Conservation (phyloP, 2,888 invertebrate species). For the Dorcus hopei region DNA sequence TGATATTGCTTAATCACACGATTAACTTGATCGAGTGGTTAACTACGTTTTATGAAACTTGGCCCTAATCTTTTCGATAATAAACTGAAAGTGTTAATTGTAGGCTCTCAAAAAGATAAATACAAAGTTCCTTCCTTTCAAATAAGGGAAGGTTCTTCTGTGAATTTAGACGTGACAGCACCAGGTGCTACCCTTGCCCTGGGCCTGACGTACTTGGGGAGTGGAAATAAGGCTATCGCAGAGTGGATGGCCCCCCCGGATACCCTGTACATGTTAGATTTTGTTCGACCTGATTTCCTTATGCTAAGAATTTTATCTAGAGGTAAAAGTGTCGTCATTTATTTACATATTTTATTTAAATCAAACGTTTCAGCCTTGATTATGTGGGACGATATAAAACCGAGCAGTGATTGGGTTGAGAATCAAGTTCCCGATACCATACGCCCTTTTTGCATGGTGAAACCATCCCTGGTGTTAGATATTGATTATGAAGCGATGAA, state of each 20-base stretch:
- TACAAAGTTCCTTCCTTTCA: conserved; percentile 85
- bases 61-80: too few relatives aligned
- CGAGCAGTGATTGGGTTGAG: conserved; percentile 81
- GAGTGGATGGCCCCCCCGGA: conserved; percentile 88
- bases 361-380: conserved; percentile 63
- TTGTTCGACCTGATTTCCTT: conserved; percentile 87
- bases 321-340: conserved; percentile 48
- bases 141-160: conserved; percentile 83
- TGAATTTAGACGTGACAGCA: conserved; percentile 93
- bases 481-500: conserved; percentile 93
- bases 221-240: conserved; percentile 80
- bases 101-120: conserved; percentile 81
- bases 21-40: too few relatives aligned
- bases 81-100: too few relatives aligned
- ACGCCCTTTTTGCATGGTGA: conserved; percentile 73
- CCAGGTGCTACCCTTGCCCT: conserved; percentile 94
- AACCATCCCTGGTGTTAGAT: conserved; percentile 61
- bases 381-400: conserved; percentile 81
- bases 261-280: conserved; percentile 86
- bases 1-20: too few relatives aligned
- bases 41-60: too few relatives aligned
- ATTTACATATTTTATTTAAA: neutral
- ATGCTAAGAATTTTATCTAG: conserved; percentile 77
- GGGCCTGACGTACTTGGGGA: conserved; percentile 87
- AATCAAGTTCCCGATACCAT: conserved; percentile 76